These are phyloP conservation scores for Malurus splendens DNA, from an alignment of 2,797 vertebrate species.

Conservation along the genomic window DNA sequence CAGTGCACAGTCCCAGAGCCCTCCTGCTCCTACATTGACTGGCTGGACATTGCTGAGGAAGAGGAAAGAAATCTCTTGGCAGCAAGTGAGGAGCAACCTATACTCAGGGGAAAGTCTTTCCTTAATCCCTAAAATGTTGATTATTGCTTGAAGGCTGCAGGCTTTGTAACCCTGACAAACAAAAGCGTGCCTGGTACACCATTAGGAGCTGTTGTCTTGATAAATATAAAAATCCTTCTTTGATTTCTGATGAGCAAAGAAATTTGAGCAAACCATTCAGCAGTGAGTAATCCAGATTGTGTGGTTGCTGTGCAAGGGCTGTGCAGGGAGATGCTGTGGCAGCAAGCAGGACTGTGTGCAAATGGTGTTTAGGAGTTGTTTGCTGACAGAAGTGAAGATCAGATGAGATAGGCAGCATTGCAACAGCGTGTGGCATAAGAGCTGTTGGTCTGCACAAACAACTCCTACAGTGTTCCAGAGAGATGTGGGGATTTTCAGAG, in stretches of 20 bases:
- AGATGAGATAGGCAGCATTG: not conserved
- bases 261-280: not conserved
- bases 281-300: not conserved
- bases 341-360: not conserved
- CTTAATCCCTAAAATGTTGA: not conserved
- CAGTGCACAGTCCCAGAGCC: not conserved
- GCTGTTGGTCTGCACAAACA: not conserved
- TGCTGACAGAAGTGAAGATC: conserved; percentile 30
- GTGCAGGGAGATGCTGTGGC: not conserved
- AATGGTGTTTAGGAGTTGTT: not conserved
- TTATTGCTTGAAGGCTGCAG: not conserved
- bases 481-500: not conserved
- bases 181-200: not conserved
- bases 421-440: not conserved
- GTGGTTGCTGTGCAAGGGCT: conserved; percentile 9
- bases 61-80: not conserved
- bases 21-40: not conserved
- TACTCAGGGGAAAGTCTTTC: not conserved
- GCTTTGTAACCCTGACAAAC: not conserved
- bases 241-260: not conserved
- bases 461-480: not conserved
- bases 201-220: not conserved
- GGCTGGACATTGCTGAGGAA: not conserved
- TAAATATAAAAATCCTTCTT: not conserved
- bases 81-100: not conserved